phyloP scores from a whole-genome alignment of 2,888 invertebrate genomes.

The Chymomyza fuscimana region DNA sequence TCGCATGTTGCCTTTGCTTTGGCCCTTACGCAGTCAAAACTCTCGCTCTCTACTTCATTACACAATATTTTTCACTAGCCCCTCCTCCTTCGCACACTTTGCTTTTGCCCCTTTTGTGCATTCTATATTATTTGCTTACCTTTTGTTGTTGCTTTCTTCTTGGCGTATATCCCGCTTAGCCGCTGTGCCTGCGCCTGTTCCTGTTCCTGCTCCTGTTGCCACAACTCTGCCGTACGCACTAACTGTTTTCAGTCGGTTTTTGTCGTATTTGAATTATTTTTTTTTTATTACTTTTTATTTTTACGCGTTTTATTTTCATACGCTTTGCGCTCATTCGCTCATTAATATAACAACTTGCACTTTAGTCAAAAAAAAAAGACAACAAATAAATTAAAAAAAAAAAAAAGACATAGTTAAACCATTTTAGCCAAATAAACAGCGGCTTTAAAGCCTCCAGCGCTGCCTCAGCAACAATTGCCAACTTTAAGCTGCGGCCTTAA shows the following conservation, averaged over 20 bases:
- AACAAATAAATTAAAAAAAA: background rate
- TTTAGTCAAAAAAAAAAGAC: background rate
- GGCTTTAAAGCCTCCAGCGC: background rate
- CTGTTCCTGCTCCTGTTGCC: too few relatives aligned
- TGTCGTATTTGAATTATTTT: background rate
- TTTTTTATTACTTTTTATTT: conserved; percentile 5
- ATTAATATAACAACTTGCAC: background rate
- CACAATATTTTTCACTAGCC: conserved; percentile 61
- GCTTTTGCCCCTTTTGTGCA: conserved; percentile 19
- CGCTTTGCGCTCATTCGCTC: background rate
- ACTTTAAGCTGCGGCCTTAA: too few relatives aligned
- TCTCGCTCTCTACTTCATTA: conserved; percentile 62
- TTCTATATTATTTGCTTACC: background rate
- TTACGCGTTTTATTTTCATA: conserved; percentile 5
- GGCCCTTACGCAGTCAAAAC: conserved; percentile 14
- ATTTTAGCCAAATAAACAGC: background rate
- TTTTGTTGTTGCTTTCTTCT: background rate
- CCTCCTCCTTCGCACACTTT: background rate
- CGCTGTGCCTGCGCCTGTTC: too few relatives aligned
- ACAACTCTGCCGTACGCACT: too few relatives aligned
- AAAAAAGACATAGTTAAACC: background rate
- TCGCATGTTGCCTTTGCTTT: background rate
- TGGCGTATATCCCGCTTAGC: too few relatives aligned
- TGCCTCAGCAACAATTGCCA: background rate
- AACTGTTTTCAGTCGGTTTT: background rate